Conservation (phyloP, 2,888 invertebrate species). For the Mythimna albipuncta region DNA sequence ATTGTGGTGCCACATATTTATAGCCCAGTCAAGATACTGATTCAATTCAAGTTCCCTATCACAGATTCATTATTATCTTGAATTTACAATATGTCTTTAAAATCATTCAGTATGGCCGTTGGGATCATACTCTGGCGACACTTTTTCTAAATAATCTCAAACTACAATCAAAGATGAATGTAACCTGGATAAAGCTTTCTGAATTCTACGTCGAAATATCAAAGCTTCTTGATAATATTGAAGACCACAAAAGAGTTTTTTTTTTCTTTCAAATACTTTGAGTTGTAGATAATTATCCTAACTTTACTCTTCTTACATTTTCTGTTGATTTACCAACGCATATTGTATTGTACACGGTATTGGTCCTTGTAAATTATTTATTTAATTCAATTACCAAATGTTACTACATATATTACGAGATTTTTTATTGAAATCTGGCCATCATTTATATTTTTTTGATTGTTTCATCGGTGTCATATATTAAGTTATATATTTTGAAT, state of each 20-base stretch:
- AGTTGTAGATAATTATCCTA: conserved; percentile 8
- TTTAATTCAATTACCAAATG: no score
- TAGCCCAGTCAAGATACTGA: no score
- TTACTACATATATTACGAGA: no score
- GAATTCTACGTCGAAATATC: conserved; percentile 51
- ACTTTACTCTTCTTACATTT: background rate
- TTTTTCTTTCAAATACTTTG: conserved; percentile 4
- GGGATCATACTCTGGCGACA: background rate
- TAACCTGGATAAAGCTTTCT: conserved; percentile 37
- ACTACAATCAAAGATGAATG: conserved; percentile 22
- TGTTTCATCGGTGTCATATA: no score
- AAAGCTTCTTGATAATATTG: conserved; percentile 35
- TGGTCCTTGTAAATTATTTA: no score
- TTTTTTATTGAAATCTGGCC: no score
- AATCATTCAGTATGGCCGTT: background rate
- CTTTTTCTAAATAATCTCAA: background rate
- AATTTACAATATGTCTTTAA: background rate
- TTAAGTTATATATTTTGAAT: no score
- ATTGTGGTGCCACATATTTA: no score
- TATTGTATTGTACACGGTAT: background rate
- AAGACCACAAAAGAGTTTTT: conserved; percentile 10
- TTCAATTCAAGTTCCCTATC: no score
- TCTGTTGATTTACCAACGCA: background rate
- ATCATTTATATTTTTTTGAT: no score
- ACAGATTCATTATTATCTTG: no score